Evolutionary conservation across 2,797 vertebrate genomes (phyloP).

Genomic region (Macrochelys suwanniensis): DNA sequence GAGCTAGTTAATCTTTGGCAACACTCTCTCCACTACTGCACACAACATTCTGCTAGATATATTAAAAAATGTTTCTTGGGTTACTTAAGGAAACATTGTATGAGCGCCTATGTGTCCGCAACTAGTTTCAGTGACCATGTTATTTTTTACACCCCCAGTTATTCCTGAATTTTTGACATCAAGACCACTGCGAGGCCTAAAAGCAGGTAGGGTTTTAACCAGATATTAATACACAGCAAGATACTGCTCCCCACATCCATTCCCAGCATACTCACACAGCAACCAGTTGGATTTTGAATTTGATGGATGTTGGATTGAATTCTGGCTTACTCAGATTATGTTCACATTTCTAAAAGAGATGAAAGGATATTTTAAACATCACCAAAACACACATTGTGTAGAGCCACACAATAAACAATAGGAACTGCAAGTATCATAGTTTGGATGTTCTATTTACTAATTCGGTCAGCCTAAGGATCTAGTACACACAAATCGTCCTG

Average conservation of each 20-base stretch:
- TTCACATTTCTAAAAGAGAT: slow-evolving; percentile 92
- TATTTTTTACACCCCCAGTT: not conserved
- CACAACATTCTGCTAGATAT: not conserved
- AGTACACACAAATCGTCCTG: not conserved
- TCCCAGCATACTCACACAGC: slow-evolving; percentile 92
- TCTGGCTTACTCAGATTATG: slow-evolving; percentile 99
- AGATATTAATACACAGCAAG: not conserved
- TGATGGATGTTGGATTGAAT: slow-evolving; percentile 99
- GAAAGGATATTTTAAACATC: slow-evolving; percentile 9
- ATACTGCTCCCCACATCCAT: not conserved
- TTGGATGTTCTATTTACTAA: not conserved
- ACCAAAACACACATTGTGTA: not conserved
- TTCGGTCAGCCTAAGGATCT: not conserved
- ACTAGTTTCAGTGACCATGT: not conserved
- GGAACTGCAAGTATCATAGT: not conserved
- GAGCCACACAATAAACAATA: not conserved
- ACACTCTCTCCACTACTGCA: not conserved
- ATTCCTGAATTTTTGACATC: not conserved
- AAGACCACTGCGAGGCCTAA: not conserved
- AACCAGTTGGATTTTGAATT: slow-evolving; percentile 99
- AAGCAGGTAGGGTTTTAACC: not conserved
- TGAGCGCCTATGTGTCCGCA: not conserved
- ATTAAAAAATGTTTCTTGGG: not conserved
- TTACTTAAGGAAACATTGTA: not conserved
- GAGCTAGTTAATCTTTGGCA: not conserved